Evolutionary conservation across 2,797 vertebrate genomes (phyloP).

Genomic region (Cyclopterus lumpus): DNA sequence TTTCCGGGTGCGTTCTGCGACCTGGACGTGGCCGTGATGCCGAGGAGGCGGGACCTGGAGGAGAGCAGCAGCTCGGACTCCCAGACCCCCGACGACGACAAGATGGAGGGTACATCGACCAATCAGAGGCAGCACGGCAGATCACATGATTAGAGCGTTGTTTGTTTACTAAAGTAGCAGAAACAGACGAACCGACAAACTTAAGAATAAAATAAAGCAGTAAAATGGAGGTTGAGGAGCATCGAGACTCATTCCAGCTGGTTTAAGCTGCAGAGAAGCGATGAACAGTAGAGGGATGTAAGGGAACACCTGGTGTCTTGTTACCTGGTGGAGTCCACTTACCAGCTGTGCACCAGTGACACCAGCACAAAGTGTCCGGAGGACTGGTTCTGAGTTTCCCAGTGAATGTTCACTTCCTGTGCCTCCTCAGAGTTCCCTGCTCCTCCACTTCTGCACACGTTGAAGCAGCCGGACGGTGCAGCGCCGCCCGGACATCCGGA

Average conservation of each 20-base stretch:
- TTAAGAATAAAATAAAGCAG: not conserved
- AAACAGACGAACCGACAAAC: not conserved
- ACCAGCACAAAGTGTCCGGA: not conserved
- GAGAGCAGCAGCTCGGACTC: constrained; percentile 94
- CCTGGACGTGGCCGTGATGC: constrained; percentile 84
- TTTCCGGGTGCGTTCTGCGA: constrained; percentile 87
- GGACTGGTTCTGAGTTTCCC: not conserved
- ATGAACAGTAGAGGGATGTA: not conserved
- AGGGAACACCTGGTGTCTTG: not conserved
- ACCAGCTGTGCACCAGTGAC: not conserved
- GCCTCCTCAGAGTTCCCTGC: constrained; percentile 60
- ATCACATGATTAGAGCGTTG: not conserved
- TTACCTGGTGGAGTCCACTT: not conserved
- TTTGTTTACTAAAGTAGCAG: not conserved
- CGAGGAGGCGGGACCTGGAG: constrained; percentile 84
- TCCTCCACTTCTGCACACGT: constrained; percentile 57
- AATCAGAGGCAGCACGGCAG: not conserved
- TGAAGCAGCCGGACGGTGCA: constrained; percentile 39
- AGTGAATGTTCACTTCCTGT: not conserved
- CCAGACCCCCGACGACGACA: constrained; percentile 88
- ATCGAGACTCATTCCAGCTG: not conserved
- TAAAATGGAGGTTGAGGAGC: too few relatives aligned
- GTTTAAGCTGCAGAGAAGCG: not conserved
- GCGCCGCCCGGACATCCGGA: constrained; percentile 35
- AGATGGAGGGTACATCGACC: constrained; percentile 83